Evolutionary conservation across 2,113 vertebrate genomes (phyloP).

Genomic region (Hyla sarda): DNA sequence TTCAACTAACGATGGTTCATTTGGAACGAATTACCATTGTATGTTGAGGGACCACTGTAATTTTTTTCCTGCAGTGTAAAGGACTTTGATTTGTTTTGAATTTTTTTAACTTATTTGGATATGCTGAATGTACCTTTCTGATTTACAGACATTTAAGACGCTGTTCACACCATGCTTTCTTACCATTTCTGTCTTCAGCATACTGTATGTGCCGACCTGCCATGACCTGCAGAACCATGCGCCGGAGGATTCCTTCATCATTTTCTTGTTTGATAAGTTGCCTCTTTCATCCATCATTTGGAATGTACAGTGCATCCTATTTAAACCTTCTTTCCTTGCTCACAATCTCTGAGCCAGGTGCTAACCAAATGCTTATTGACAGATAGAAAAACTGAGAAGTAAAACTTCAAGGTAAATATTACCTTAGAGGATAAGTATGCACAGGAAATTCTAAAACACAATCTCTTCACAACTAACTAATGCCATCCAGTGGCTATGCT

Average conservation of each 20-base stretch:
- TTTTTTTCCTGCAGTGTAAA: no score
- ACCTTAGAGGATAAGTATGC: background rate
- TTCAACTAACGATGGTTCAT: no score
- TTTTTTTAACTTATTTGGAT: no score
- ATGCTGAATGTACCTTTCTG: no score
- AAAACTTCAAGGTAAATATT: constrained; percentile 14
- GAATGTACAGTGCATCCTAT: background rate
- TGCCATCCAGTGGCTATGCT: constrained; percentile 74
- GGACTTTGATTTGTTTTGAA: no score
- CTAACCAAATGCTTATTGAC: background rate
- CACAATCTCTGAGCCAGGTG: background rate
- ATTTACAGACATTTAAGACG: background rate
- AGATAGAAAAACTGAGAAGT: background rate
- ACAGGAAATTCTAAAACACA: background rate
- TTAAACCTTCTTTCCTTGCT: background rate
- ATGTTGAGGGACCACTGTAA: no score
- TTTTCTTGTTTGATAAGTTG: background rate
- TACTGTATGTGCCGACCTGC: background rate
- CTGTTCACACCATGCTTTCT: background rate
- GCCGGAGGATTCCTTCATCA: background rate
- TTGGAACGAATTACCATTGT: no score
- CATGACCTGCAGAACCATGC: background rate
- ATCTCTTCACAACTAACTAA: constrained; percentile 70
- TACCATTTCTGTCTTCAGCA: background rate
- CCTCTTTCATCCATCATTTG: background rate